phyloP scores from a whole-genome alignment of 2,113 vertebrate genomes.

The Caranx ignobilis region DNA sequence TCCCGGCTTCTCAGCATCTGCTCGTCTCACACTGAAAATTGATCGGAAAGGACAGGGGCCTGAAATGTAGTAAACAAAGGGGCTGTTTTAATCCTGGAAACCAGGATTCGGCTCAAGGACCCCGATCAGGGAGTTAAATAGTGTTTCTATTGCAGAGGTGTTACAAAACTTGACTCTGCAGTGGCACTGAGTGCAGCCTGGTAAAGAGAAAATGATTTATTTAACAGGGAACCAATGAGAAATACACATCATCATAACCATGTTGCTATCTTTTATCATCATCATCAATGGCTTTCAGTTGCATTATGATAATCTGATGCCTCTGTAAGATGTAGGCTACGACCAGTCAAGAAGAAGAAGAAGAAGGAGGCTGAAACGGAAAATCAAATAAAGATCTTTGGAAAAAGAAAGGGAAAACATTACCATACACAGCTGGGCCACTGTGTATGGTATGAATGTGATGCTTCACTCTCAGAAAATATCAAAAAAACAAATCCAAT shows the following conservation, averaged over 20 bases:
- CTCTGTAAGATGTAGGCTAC: conserved; percentile 83
- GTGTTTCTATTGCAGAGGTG: conserved; percentile 49
- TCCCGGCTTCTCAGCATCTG: conserved; percentile 79
- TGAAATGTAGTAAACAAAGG: conserved; percentile 11
- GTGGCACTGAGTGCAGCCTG: conserved; percentile 49
- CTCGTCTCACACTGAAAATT: conserved; percentile 70
- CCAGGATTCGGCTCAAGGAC: conserved; percentile 27
- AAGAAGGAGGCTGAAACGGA: conserved; percentile 73
- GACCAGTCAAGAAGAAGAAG: conserved; percentile 81
- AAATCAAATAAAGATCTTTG: conserved; percentile 74
- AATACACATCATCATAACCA: conserved; percentile 69
- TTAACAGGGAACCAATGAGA: conserved; percentile 54
- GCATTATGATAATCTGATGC: conserved; percentile 61
- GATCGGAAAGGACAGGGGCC: background rate
- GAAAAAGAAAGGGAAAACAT: conserved; percentile 65
- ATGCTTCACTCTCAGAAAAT: conserved; percentile 75
- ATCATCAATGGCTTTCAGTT: conserved; percentile 44
- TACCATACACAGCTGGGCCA: conserved; percentile 81
- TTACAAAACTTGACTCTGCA: conserved; percentile 68
- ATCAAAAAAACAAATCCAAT: conserved; percentile 76
- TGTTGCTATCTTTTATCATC: conserved; percentile 49
- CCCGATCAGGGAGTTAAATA: background rate
- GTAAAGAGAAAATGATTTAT: conserved; percentile 20
- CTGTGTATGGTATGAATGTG: conserved; percentile 85
- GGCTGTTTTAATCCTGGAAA: conserved; percentile 8